Conservation (phyloP, 2,797 vertebrate genomes). For the Propithecus deckenii region DNA sequence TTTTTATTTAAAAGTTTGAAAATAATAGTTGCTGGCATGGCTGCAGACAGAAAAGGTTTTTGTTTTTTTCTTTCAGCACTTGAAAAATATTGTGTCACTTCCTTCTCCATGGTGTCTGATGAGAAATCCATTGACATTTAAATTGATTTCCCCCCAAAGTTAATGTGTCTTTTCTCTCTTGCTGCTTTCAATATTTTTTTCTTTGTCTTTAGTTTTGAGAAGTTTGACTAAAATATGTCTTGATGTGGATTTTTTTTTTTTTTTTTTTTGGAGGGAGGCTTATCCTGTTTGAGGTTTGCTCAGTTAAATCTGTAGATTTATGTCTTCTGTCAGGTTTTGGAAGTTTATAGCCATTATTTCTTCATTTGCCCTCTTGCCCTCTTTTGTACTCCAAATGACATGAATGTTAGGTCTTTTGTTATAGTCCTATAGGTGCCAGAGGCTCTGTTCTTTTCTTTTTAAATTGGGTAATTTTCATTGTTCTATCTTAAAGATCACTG, state of each 20-base stretch:
- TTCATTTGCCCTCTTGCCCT: background rate
- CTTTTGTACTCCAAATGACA: background rate
- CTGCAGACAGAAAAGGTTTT: too few relatives aligned
- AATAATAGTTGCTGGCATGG: too few relatives aligned
- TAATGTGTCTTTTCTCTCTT: background rate
- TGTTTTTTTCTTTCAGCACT: background rate
- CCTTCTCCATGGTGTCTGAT: background rate
- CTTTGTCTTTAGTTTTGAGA: background rate
- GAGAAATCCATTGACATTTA: background rate
- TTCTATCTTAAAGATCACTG: background rate
- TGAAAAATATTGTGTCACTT: background rate
- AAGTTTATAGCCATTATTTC: background rate
- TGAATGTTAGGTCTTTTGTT: background rate
- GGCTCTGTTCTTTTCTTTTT: background rate
- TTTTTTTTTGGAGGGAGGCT: background rate
- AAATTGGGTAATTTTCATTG: background rate
- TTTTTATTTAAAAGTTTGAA: too few relatives aligned
- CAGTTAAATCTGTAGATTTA: background rate
- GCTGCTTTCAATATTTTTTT: background rate
- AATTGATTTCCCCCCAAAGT: background rate
- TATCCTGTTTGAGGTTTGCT: background rate
- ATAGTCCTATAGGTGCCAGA: background rate
- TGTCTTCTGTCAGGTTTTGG: background rate
- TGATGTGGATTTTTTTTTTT: background rate
- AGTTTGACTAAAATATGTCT: background rate